A percentile compares a stretch with the other conserved stretches of the same genome.
Evolutionary conservation across 1,140 invertebrate genomes (phyloP).

Genomic region (Panagrolaimus sp.): DNA sequence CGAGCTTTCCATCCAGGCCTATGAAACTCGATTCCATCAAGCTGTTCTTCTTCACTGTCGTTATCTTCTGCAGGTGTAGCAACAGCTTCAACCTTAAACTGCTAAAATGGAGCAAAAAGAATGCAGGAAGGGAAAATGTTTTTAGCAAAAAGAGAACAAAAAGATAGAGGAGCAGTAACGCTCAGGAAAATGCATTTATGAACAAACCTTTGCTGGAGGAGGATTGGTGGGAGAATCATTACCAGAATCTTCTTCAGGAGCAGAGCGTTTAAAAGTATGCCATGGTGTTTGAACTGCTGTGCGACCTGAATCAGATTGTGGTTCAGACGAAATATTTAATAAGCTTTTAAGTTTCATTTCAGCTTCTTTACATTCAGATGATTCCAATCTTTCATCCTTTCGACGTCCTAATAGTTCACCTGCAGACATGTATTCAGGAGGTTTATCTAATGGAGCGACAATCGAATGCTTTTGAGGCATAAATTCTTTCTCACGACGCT

Average conservation of each 20-base stretch:
- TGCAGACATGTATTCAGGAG: not conserved
- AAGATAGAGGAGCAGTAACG: too few species aligned
- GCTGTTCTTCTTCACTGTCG: conserved; percentile 70
- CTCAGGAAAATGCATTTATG: too few species aligned
- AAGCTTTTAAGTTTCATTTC: not conserved
- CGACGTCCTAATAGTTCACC: not conserved
- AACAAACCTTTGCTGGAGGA: conserved; percentile 7
- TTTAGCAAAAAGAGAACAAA: not conserved
- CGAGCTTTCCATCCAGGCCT: conserved; percentile 94
- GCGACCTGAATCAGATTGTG: not conserved
- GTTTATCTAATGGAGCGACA: conserved; percentile 56
- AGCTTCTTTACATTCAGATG: not conserved
- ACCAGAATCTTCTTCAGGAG: not conserved
- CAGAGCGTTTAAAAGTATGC: not conserved
- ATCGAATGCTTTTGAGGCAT: conserved; percentile 59
- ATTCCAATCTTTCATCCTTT: not conserved
- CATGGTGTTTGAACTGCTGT: not conserved
- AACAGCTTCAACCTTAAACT: conserved; percentile 6
- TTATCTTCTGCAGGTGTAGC: conserved; percentile 10
- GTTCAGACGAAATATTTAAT: not conserved
- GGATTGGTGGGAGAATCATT: not conserved
- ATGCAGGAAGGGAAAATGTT: not conserved
- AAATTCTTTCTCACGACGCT: conserved; percentile 65
- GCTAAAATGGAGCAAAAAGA: not conserved
- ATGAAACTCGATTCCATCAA: conserved; percentile 89